Evolutionary conservation across 2,888 invertebrate species (phyloP), one percentile per base, ranked within the genome.

Genomic region (Caradrina kadenii): DNA sequence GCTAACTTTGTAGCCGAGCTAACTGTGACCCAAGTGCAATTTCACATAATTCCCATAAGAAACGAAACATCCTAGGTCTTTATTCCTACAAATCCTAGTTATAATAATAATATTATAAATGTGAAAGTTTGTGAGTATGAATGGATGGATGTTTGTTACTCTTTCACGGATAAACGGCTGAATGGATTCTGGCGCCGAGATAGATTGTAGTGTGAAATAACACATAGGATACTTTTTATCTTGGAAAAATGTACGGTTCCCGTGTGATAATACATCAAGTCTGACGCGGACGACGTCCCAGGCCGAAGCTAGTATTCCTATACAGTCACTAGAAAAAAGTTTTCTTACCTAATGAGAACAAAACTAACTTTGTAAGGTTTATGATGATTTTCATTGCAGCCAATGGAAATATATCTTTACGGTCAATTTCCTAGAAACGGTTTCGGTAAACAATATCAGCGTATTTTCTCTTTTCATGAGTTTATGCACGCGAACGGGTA

Each of bases 401-500:
- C 60, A 45, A 50, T 65, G 39, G 45, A 60, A 77, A 69, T 50
- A 60, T 17, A 63, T 69, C 31, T 61, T 50, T 61, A 66, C 65
- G 55, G 52, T 63, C 59, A 63, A 79, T 69, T 79, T 60, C 22
- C 53, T 26, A 56, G 19, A 52, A 19, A 19, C 22, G 0, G 8
- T 31, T 17, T 50, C 8, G 19, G 61, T 62, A 63, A 73, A 76
- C 63, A 66, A 75, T 70, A 62, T 52, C 63, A 58, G 54, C 19
- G 21, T 60, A 56, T 66, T 65, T 77, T 73, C 62, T 58, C 11
- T 31, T 35, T 80, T 69, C 63, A 68, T 31, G 53, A 81, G 42
- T 66, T 74, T n/a, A 50, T 62, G 54, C 77, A 79, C 81, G 81
- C 77, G 56, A 79, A 53, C 48, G 2, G 11, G 74, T 71, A 74